A percentile compares a stretch with the other conserved stretches of the same genome.
Conservation (phyloP, 1,140 invertebrate species). For the Drosophila leontia region DNA sequence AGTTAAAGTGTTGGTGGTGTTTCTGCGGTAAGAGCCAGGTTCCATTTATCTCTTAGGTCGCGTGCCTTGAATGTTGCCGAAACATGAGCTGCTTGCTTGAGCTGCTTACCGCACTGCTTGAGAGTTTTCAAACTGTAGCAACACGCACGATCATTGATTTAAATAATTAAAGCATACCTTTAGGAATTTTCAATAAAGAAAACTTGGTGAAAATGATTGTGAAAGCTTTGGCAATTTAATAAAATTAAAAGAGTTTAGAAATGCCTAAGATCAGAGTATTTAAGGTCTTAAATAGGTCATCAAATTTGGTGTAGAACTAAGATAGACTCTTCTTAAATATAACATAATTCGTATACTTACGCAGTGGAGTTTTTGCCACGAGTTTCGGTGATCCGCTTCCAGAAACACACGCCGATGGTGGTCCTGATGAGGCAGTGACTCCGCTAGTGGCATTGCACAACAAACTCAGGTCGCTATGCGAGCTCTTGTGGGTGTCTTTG, state of each 20-base stretch:
- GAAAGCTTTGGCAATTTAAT: neutral
- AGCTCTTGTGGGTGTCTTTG: constrained; percentile 84
- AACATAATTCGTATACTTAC: constrained; percentile 55
- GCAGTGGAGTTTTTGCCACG: constrained; percentile 79
- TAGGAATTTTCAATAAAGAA: neutral
- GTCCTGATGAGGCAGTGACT: constrained; percentile 12
- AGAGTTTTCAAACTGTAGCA: neutral
- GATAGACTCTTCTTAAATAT: too few relatives aligned
- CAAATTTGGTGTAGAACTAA: too few relatives aligned
- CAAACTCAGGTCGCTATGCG: constrained; percentile 81
- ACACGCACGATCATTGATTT: neutral
- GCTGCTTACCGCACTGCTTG: constrained; percentile 38
- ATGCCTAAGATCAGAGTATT: too few relatives aligned
- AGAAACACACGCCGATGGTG: constrained; percentile 13
- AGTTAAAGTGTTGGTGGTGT: constrained; percentile 9
- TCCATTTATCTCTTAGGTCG: constrained; percentile 56
- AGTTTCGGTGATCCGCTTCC: constrained; percentile 74
- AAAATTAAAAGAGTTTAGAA: neutral
- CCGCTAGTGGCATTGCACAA: constrained; percentile 42
- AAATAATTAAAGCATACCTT: constrained; percentile 34
- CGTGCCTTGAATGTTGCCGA: constrained; percentile 42
- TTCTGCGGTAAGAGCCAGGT: constrained; percentile 32
- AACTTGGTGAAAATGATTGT: neutral
- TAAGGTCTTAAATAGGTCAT: too few relatives aligned
- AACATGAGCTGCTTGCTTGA: constrained; percentile 34